These are phyloP conservation scores for Agriopis aurantiaria DNA, from an alignment of 2,888 invertebrate species.

Conservation along the genomic window DNA sequence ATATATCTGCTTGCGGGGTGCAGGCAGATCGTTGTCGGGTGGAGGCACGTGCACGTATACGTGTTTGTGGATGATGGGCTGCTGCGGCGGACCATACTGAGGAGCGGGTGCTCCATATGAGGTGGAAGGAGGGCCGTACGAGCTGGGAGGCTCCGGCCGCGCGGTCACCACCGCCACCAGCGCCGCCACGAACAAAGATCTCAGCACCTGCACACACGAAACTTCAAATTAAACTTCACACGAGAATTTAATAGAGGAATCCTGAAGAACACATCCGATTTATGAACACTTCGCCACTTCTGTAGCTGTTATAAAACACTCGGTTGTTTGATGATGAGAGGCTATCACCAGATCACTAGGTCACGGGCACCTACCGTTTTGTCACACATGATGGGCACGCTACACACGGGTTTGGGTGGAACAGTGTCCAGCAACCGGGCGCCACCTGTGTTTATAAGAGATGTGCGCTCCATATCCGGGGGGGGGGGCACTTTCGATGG, in stretches of 20 bases:
- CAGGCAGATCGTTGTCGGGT: slow-evolving; percentile 92
- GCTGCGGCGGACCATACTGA: slow-evolving; percentile 90
- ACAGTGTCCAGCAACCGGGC: slow-evolving; percentile 79
- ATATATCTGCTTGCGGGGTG: slow-evolving; percentile 85
- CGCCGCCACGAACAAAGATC: slow-evolving; percentile 76
- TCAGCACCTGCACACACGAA: slow-evolving; percentile 77
- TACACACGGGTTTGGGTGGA: slow-evolving; percentile 71
- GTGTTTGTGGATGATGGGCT: slow-evolving; percentile 94
- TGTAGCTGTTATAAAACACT: slow-evolving; percentile 15
- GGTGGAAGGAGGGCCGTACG: slow-evolving; percentile 87
- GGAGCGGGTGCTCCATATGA: slow-evolving; percentile 84
- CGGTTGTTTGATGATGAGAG: slow-evolving; percentile 35
- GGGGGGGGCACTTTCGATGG: slow-evolving; percentile 86
- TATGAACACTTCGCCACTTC: slow-evolving; percentile 33
- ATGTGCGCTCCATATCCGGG: slow-evolving; percentile 79
- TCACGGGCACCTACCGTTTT: slow-evolving; percentile 78
- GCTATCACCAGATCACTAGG: slow-evolving; percentile 65
- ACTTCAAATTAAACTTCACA: slow-evolving; percentile 52
- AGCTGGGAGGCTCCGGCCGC: slow-evolving; percentile 85
- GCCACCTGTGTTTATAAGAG: slow-evolving; percentile 84
- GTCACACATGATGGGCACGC: slow-evolving; percentile 78
- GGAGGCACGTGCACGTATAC: slow-evolving; percentile 97
- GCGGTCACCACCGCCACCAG: slow-evolving; percentile 77
- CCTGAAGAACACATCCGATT: slow-evolving; percentile 9
- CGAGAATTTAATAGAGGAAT: slow-evolving; percentile 1